These are phyloP conservation scores for Psix sp. DNA, from an alignment of 1,140 invertebrate species.

Conservation along the genomic window DNA sequence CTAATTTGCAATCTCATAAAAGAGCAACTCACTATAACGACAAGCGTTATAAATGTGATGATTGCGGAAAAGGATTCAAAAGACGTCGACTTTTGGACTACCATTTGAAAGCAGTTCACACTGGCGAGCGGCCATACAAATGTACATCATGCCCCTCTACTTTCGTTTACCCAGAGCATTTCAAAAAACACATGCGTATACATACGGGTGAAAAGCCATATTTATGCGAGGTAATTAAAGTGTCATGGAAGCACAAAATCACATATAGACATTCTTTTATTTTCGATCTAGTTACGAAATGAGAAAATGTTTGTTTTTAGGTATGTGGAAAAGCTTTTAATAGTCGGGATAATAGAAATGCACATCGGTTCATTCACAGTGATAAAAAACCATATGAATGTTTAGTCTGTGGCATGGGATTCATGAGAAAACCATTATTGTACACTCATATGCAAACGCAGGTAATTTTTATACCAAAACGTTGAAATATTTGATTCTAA, in stretches of 20 bases:
- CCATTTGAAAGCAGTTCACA: constrained; percentile 88
- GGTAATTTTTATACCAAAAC: constrained; percentile 60
- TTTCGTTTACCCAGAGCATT: constrained; percentile 90
- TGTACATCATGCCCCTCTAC: constrained; percentile 85
- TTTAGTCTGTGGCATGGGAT: constrained; percentile 86
- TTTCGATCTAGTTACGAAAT: too few species aligned
- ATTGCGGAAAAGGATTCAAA: constrained; percentile 86
- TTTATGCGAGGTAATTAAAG: constrained; percentile 81
- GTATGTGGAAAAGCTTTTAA: constrained; percentile 92
- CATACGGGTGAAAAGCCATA: constrained; percentile 89
- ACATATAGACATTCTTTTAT: too few species aligned
- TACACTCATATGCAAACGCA: constrained; percentile 86
- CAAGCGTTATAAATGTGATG: constrained; percentile 83
- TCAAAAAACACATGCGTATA: constrained; percentile 87
- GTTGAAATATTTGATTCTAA: neutral
- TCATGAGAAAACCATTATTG: constrained; percentile 88
- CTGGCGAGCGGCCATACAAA: constrained; percentile 85
- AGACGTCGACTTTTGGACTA: constrained; percentile 85
- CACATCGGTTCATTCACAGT: constrained; percentile 89
- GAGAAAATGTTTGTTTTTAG: constrained; percentile 65
- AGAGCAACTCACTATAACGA: constrained; percentile 87
- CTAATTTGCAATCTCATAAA: constrained; percentile 88
- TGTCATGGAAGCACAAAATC: too few species aligned
- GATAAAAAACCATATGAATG: constrained; percentile 92
- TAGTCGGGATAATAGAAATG: constrained; percentile 89